Evolutionary conservation across 2,113 vertebrate genomes (phyloP).

Genomic region (Rhea americana): DNA sequence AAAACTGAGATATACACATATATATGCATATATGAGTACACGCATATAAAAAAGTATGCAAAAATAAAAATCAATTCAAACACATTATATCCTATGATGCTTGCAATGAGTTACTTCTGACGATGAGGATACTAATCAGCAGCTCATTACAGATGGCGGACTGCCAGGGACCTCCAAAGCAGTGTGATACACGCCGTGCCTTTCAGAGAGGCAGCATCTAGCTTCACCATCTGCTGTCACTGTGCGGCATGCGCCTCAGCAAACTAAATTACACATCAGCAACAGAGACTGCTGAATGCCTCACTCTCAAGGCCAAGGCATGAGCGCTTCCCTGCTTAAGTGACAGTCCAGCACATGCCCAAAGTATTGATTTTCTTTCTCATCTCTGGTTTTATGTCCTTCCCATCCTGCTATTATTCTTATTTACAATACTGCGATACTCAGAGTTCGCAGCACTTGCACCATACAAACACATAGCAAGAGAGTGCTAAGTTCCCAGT

Average conservation of each 20-base stretch:
- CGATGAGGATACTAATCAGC: not conserved
- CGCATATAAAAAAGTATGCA: not conserved
- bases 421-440: not conserved
- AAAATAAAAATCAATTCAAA: conserved; percentile 7
- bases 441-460: not conserved
- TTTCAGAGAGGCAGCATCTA: not conserved
- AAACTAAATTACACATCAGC: not conserved
- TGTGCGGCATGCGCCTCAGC: not conserved
- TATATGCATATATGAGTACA: too few species aligned
- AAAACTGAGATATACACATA: not conserved
- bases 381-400: not conserved
- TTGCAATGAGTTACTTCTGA: not conserved
- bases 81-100: not conserved
- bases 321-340: not conserved
- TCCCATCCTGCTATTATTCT: not conserved
- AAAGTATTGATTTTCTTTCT: not conserved
- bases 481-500: not conserved
- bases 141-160: not conserved
- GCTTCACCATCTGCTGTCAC: not conserved
- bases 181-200: not conserved
- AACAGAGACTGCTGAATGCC: not conserved
- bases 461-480: not conserved
- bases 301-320: not conserved
- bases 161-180: not conserved
- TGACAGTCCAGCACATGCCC: not conserved